Evolutionary conservation across 2,113 vertebrate species (phyloP).

Genomic region (Laticauda colubrina): DNA sequence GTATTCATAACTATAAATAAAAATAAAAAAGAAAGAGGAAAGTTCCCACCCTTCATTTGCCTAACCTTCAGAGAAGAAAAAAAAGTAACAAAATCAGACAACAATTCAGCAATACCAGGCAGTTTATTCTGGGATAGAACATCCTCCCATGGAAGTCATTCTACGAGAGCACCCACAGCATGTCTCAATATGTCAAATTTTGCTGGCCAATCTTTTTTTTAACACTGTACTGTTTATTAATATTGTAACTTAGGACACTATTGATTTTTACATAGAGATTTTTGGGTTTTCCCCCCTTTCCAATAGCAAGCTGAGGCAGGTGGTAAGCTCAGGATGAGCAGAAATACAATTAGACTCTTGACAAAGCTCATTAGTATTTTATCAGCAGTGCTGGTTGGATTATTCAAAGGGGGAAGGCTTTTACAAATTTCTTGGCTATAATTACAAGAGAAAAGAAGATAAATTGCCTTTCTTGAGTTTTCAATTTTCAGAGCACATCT

Average conservation of each 20-base stretch:
- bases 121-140: not conserved
- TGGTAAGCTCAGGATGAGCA: constrained; percentile 30
- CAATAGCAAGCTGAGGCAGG: constrained; percentile 50
- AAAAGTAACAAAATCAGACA: not conserved
- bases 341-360: constrained; percentile 30
- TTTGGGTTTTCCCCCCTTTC: constrained; percentile 28
- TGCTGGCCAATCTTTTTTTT: not conserved
- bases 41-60: not conserved
- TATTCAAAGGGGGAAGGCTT: constrained; percentile 22
- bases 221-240: not conserved
- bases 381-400: not conserved
- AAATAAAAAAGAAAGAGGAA: not conserved
- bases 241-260: not conserved
- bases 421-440: not conserved
- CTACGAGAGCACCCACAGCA: not conserved
- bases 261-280: constrained; percentile 28
- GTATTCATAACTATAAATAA: no score
- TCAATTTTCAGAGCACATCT: constrained; percentile 37
- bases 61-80: not conserved
- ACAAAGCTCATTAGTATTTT: constrained; percentile 37
- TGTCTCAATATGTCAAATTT: not conserved
- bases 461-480: constrained; percentile 44
- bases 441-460: constrained; percentile 35
- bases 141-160: not conserved
- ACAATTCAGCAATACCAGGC: not conserved